These are phyloP conservation scores for Zenarchopterus dispar DNA, from an alignment of 2,797 vertebrate species.

Conservation along the genomic window DNA sequence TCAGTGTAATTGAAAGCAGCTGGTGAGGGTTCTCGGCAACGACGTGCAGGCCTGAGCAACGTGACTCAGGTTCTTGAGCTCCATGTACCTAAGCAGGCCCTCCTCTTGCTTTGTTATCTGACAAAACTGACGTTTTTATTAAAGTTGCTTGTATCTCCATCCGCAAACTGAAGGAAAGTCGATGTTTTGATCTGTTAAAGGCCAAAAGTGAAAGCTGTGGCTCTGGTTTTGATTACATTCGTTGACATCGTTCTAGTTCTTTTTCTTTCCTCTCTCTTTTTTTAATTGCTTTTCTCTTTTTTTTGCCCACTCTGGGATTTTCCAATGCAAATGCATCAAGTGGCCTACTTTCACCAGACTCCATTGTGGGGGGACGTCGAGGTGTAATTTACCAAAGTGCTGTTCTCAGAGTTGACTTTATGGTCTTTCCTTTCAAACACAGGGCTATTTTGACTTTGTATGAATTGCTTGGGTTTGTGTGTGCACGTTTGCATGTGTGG, in stretches of 20 bases:
- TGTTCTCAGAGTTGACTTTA: constrained; percentile 38
- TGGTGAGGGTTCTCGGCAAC: constrained; percentile 72
- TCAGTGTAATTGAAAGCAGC: constrained; percentile 78
- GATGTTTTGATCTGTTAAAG: constrained; percentile 30
- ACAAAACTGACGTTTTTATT: constrained; percentile 50
- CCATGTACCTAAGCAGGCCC: constrained; percentile 60
- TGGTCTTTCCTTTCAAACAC: constrained; percentile 49
- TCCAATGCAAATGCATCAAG: constrained; percentile 48
- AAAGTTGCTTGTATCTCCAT: constrained; percentile 36
- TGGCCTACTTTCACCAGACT: constrained; percentile 52
- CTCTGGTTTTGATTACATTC: constrained; percentile 66
- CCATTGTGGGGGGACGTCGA: constrained; percentile 45
- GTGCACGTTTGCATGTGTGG: not conserved
- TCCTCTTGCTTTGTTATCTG: constrained; percentile 43
- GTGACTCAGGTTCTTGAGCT: constrained; percentile 61
- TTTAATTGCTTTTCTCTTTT: constrained; percentile 6
- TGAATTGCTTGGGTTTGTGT: constrained; percentile 28
- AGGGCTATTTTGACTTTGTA: constrained; percentile 39
- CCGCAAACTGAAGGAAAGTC: constrained; percentile 31
- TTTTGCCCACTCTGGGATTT: constrained; percentile 38
- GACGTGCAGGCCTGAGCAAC: constrained; percentile 48
- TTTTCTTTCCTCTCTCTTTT: no score
- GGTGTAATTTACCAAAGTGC: constrained; percentile 63
- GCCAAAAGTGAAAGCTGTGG: constrained; percentile 29
- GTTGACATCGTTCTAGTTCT: constrained; percentile 61